Evolutionary conservation across 2,113 vertebrate species (phyloP).

Genomic region (Rallus limicola): DNA sequence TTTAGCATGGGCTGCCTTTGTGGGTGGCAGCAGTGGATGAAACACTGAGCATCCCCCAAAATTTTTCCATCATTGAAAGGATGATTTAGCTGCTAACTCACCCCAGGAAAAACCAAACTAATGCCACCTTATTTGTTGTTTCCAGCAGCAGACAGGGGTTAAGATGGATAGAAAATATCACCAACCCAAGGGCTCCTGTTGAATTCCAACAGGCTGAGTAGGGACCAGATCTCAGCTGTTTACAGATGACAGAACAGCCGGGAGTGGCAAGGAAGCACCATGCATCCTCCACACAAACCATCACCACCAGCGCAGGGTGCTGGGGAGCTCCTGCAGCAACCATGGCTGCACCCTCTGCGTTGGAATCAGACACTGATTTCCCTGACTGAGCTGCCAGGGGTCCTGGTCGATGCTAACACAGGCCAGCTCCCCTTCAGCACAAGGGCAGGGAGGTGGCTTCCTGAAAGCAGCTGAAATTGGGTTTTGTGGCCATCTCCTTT

Average conservation of each 20-base stretch:
- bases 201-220: rapidly evolving
- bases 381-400: neutral
- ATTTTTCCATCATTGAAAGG: neutral
- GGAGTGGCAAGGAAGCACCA: neutral
- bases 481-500: neutral
- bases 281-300: rapidly evolving
- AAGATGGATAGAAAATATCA: neutral
- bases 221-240: neutral
- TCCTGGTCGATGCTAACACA: neutral
- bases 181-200: neutral
- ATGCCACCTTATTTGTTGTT: neutral
- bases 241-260: neutral
- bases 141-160: neutral
- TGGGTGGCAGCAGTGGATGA: rapidly evolving
- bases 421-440: neutral
- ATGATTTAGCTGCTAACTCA: neutral
- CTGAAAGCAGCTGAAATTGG: neutral
- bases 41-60: neutral
- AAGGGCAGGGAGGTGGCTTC: neutral
- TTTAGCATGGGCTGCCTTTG: rapidly evolving
- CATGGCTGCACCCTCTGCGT: rapidly evolving
- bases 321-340: neutral
- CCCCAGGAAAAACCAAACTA: neutral
- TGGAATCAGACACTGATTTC: rapidly evolving
- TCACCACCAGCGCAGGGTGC: neutral